Conservation (phyloP, 2,888 invertebrate species). For the Chrysomela aeneicollis region DNA sequence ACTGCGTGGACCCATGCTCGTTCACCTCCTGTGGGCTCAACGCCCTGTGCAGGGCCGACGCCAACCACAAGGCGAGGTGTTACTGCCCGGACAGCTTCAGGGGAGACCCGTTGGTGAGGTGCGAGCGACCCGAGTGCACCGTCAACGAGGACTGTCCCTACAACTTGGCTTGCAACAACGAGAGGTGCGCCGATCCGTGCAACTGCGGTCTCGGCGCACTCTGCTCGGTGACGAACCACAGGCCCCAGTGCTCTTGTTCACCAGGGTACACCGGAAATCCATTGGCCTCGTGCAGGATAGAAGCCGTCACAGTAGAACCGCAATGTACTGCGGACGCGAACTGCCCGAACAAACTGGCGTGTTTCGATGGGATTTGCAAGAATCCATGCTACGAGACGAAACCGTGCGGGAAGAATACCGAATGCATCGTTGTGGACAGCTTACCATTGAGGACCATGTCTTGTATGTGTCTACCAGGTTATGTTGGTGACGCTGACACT, state of each 20-base stretch:
- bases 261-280: slow-evolving; percentile 85
- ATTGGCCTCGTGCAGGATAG: slow-evolving; percentile 69
- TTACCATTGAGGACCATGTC: slow-evolving; percentile 87
- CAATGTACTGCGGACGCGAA: slow-evolving; percentile 83
- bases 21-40: slow-evolving; percentile 82
- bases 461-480: slow-evolving; percentile 84
- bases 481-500: slow-evolving; percentile 85
- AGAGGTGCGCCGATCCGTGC: slow-evolving; percentile 85
- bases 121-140: slow-evolving; percentile 80
- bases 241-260: slow-evolving; percentile 81
- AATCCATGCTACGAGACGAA: slow-evolving; percentile 81
- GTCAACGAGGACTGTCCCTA: slow-evolving; percentile 79
- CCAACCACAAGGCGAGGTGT: slow-evolving; percentile 82
- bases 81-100: slow-evolving; percentile 82
- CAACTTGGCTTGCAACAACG: slow-evolving; percentile 79
- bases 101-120: slow-evolving; percentile 82
- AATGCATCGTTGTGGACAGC: slow-evolving; percentile 86
- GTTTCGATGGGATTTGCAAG: slow-evolving; percentile 79
- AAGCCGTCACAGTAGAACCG: slow-evolving; percentile 65
- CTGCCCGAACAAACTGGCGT: slow-evolving; percentile 85
- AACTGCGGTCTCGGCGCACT: slow-evolving; percentile 80
- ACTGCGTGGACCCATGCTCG: slow-evolving; percentile 81
- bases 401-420: slow-evolving; percentile 82
- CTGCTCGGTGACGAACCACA: slow-evolving; percentile 80
- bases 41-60: slow-evolving; percentile 79